Evolutionary conservation across 2,797 vertebrate genomes (phyloP), one percentile per base, ranked within the genome.

Genomic region (Pogonophryne albipinna): DNA sequence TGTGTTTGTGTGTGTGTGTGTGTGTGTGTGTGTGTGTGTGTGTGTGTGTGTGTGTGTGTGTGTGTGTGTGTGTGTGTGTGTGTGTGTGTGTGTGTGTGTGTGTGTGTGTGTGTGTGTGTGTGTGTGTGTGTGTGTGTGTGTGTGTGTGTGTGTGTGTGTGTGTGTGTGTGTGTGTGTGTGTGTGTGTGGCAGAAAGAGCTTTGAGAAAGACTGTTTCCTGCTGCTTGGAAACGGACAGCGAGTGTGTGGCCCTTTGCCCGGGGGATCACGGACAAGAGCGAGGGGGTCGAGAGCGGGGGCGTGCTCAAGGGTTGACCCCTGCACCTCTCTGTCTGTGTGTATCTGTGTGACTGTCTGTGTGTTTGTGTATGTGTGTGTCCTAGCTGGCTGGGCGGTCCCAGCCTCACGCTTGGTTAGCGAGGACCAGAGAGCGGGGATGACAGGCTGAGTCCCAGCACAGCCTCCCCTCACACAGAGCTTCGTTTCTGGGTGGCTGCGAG

Each of bases 401-500:
- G 89, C 87, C 92, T 93, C 88, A 87, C 65, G 81, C 90, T 92
- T 91, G 84, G 91, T 92, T 92, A 92, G 91, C 89, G 83, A 91
- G 74, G 80, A 93, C 92, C 86, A 90, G 91, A 91, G 87, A 93
- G 92, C 87, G 77, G 86, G 83, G 88, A 94, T 95, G 95, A 95
- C 95, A 90, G 87, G 89, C 94, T 94, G 88, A 93, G 90, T 89
- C 79, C 90, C 90, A 89, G 82, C 89, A 83, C 84, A 85, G 91
- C 84, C 87, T 90, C 86, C 90, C 91, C 90, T 90, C 91, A 93
- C 85, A 91, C 85, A 89, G 75, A 91, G 91, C 86, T 88, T 90
- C 34, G 47, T 92, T 91, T 90, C 93, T 85, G 91, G 92, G 92
- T 94, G 93, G 91, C 87, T 90, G 89, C 74, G 81, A 88, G 89